Percentiles rank a stretch among this genome's conserved stretches.
phyloP scores from a whole-genome alignment of 1,140 invertebrate genomes.

The Stegodyphus mimosarum region DNA sequence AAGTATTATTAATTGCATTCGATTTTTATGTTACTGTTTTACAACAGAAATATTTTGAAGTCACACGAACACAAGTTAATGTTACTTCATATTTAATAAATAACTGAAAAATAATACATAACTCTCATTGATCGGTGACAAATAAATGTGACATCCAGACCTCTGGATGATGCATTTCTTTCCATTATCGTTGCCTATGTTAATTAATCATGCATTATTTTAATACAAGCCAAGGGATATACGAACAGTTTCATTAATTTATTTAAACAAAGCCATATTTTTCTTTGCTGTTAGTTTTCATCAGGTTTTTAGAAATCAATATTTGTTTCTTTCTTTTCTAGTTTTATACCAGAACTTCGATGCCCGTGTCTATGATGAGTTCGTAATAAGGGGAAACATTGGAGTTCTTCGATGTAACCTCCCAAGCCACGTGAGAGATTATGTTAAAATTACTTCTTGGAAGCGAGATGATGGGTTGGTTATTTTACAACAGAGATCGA shows the following conservation, averaged over 20 bases:
- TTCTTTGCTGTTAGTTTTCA: too few species aligned
- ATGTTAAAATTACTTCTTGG: constrained; percentile 69
- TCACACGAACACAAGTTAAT: too few species aligned
- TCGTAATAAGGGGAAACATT: constrained; percentile 69
- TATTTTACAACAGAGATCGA: constrained; percentile 34
- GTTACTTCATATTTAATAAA: too few species aligned
- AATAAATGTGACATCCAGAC: too few species aligned
- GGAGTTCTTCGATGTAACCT: constrained; percentile 70
- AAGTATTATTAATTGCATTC: too few species aligned
- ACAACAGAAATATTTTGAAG: too few species aligned
- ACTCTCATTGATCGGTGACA: too few species aligned
- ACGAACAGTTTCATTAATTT: background rate
- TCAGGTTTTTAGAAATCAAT: too few species aligned
- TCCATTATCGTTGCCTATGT: background rate
- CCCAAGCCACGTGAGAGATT: constrained; percentile 69
- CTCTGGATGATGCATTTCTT: background rate
- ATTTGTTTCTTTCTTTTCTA: constrained; percentile 51
- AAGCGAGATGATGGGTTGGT: constrained; percentile 51
- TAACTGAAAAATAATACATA: too few species aligned
- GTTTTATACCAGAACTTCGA: constrained; percentile 90
- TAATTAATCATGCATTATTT: background rate
- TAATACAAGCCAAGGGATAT: background rate
- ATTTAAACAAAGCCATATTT: background rate
- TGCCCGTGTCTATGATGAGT: constrained; percentile 69
- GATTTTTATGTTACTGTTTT: too few species aligned